Conservation (phyloP, 2,888 invertebrate species). For the Serrognathus titanus region DNA sequence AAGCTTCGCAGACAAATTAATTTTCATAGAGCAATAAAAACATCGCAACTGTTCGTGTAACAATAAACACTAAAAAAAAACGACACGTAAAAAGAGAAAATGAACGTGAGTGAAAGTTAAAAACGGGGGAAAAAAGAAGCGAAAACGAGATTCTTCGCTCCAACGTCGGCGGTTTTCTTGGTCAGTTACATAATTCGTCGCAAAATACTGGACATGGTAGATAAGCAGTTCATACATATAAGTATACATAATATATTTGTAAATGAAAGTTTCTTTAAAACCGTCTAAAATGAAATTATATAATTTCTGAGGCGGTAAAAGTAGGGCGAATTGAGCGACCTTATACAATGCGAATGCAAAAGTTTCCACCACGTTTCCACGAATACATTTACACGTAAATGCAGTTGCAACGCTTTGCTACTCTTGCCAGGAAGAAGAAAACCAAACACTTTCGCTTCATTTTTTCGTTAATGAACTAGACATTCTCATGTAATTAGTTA, state of each 20-base stretch:
- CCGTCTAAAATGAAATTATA: background rate
- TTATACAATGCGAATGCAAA: no score
- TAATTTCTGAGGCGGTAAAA: constrained; percentile 5
- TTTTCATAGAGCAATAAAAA: background rate
- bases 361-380: no score
- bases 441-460: no score
- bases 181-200: constrained; percentile 14
- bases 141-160: constrained; percentile 9
- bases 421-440: no score
- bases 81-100: background rate
- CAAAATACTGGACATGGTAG: background rate
- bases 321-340: constrained; percentile 5
- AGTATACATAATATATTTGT: no score
- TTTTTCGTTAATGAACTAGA: no score
- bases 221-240: background rate
- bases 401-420: no score
- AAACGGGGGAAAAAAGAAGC: background rate
- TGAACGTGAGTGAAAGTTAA: constrained; percentile 1
- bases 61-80: background rate
- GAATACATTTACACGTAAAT: no score
- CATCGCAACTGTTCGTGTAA: background rate
- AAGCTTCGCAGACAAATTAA: no score
- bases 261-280: background rate
- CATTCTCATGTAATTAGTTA: no score
- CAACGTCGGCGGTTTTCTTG: constrained; percentile 13